Conservation (phyloP, 1,140 invertebrate genomes). For the Microvelia longipes region DNA sequence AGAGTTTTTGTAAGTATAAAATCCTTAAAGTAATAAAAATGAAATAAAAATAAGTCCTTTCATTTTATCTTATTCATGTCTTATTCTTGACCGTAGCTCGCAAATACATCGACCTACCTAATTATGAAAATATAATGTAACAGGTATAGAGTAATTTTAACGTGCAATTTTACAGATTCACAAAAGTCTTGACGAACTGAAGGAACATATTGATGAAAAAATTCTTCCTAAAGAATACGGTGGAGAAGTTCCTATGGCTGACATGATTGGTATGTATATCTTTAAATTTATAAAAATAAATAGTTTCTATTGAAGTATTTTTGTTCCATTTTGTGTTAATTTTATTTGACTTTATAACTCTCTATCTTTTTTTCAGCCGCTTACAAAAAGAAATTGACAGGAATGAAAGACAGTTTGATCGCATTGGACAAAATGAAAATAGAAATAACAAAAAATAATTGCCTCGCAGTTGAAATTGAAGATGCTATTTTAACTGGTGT, state of each 20-base stretch:
- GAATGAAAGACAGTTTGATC: constrained; percentile 24
- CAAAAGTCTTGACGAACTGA: constrained; percentile 48
- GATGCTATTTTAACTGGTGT: constrained; percentile 21
- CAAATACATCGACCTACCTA: too few species aligned
- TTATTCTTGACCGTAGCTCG: too few species aligned
- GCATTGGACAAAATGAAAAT: constrained; percentile 31
- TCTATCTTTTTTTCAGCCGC: constrained; percentile 24
- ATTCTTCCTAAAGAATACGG: constrained; percentile 76
- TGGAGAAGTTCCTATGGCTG: constrained; percentile 53
- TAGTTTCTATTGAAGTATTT: neutral
- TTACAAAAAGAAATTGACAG: constrained; percentile 29
- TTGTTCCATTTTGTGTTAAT: neutral
- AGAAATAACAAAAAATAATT: constrained; percentile 23
- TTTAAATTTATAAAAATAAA: neutral
- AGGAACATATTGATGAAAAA: constrained; percentile 47
- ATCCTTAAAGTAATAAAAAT: neutral
- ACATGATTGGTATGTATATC: constrained; percentile 53
- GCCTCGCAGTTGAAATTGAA: constrained; percentile 23
- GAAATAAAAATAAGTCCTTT: too few species aligned
- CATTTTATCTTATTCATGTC: too few species aligned
- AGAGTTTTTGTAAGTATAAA: constrained; percentile 38
- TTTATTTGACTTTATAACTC: neutral
- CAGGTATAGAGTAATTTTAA: too few species aligned
- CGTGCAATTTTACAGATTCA: constrained; percentile 42
- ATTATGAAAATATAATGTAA: too few species aligned